phyloP scores from a whole-genome alignment of 2,113 vertebrate genomes.

The Nannospalax galili region DNA sequence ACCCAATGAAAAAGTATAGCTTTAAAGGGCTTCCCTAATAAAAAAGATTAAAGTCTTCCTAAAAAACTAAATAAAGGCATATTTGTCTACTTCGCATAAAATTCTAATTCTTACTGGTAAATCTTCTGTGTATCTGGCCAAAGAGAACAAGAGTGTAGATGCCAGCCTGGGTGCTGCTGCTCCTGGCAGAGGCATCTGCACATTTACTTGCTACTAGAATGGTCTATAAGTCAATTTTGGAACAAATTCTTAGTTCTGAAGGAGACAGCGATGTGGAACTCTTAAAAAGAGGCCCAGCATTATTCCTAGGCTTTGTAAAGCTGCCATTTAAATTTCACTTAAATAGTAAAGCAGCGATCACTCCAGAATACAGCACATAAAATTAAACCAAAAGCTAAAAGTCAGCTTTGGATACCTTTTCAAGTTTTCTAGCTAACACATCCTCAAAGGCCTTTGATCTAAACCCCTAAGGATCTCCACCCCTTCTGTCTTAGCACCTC shows the following conservation, averaged over 20 bases:
- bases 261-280: not conserved
- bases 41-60: not conserved
- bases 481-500: not conserved
- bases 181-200: not conserved
- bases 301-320: not conserved
- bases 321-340: slow-evolving; percentile 48
- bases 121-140: slow-evolving; percentile 38
- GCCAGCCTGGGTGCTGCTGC: not conserved
- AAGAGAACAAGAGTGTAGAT: slow-evolving; percentile 46
- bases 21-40: not conserved
- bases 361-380: slow-evolving; percentile 1
- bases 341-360: slow-evolving; percentile 19
- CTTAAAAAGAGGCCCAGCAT: slow-evolving; percentile 34
- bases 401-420: not conserved
- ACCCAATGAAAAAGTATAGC: not conserved
- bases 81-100: slow-evolving; percentile 35
- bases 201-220: slow-evolving; percentile 45
- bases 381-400: slow-evolving; percentile 40
- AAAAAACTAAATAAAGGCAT: not conserved
- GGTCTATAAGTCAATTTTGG: not conserved
- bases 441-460: not conserved
- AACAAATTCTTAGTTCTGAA: slow-evolving; percentile 47
- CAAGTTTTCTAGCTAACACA: not conserved
- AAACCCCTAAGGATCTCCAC: not conserved
- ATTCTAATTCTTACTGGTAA: slow-evolving; percentile 6